These are phyloP conservation scores for Saccostrea glomerata DNA, from an alignment of 1,140 invertebrate species.

Conservation along the genomic window DNA sequence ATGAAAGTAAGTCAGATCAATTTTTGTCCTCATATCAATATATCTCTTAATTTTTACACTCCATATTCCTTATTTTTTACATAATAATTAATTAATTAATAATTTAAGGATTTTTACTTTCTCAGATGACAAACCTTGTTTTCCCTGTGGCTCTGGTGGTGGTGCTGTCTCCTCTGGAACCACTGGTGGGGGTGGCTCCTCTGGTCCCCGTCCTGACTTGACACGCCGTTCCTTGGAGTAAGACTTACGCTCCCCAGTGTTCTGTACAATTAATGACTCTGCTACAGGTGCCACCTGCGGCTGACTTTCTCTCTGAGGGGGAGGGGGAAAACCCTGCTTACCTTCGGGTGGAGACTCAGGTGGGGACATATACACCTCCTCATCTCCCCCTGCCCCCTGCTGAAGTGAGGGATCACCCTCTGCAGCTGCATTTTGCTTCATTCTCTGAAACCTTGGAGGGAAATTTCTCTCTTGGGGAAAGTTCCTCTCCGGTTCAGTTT, in stretches of 20 bases:
- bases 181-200: conserved; percentile 40
- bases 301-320: conserved; percentile 2
- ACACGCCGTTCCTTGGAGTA: conserved; percentile 49
- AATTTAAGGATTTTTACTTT: not conserved
- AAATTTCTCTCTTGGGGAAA: conserved; percentile 43
- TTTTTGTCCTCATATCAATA: not conserved
- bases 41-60: not conserved
- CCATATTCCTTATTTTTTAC: too few relatives aligned
- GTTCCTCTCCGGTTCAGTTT: conserved; percentile 39
- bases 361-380: not conserved
- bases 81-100: not conserved
- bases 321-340: conserved; percentile 25
- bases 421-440: conserved; percentile 40
- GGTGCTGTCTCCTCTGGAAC: conserved; percentile 14
- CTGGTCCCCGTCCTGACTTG: conserved; percentile 43
- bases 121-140: not conserved
- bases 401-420: not conserved
- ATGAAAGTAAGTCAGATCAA: not conserved
- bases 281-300: conserved; percentile 30
- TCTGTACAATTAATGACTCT: conserved; percentile 40
- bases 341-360: not conserved
- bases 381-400: conserved; percentile 16
- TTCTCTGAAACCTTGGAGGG: conserved; percentile 44
- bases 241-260: conserved; percentile 49
- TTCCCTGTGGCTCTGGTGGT: not conserved